Evolutionary conservation across 2,888 invertebrate species (phyloP).

Genomic region (Caenorhabditis angaria): DNA sequence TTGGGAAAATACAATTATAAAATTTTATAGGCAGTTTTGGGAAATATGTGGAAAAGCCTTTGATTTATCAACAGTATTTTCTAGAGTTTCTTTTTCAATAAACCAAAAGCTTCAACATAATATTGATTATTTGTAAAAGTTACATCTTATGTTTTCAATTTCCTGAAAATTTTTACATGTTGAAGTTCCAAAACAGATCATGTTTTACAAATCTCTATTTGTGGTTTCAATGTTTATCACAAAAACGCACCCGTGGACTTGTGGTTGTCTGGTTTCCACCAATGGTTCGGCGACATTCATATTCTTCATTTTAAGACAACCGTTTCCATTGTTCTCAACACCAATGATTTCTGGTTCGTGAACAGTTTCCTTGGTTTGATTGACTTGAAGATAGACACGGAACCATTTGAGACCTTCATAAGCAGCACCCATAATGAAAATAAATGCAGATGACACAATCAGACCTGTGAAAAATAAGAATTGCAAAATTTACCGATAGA

Average conservation of each 20-base stretch:
- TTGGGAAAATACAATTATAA: too few relatives aligned
- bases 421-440: conserved; percentile 88
- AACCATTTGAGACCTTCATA: conserved; percentile 93
- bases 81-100: too few relatives aligned
- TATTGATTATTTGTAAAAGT: too few relatives aligned
- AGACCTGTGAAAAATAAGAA: conserved; percentile 74
- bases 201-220: too few relatives aligned
- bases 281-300: conserved; percentile 11
- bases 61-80: too few relatives aligned
- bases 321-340: conserved; percentile 8
- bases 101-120: too few relatives aligned
- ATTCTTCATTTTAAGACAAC: conserved; percentile 6
- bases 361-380: neutral
- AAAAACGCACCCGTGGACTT: neutral
- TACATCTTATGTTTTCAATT: too few relatives aligned
- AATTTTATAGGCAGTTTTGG: too few relatives aligned
- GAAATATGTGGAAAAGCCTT: too few relatives aligned
- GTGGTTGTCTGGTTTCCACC: neutral
- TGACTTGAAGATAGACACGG: conserved; percentile 12
- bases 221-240: neutral
- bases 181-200: too few relatives aligned
- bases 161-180: too few relatives aligned
- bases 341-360: neutral
- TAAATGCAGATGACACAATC: conserved; percentile 87
- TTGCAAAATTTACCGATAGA: conserved; percentile 4